phyloP scores from a whole-genome alignment of 2,888 invertebrate genomes.

The Polydrusus cervinus region DNA sequence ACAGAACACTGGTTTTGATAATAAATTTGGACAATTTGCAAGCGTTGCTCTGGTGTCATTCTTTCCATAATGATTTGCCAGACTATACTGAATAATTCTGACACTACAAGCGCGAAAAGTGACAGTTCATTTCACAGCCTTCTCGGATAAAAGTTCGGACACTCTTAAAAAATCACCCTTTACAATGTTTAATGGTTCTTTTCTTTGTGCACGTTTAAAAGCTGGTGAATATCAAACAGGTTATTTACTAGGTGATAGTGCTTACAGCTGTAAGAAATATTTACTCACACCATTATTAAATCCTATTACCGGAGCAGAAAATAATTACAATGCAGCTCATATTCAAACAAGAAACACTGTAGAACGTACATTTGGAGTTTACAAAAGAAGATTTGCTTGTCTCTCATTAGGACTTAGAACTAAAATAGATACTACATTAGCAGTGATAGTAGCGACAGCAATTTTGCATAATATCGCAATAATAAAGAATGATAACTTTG shows the following conservation, averaged over 20 bases:
- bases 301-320: conserved; percentile 17
- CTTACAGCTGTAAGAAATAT: conserved; percentile 21
- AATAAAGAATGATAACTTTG: not conserved
- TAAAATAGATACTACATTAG: not conserved
- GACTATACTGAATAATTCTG: too few relatives aligned
- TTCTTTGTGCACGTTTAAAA: conserved; percentile 5
- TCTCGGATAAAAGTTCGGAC: too few relatives aligned
- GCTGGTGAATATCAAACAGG: conserved; percentile 10
- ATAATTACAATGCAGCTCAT: conserved; percentile 12
- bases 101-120: too few relatives aligned
- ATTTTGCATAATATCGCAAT: not conserved
- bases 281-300: conserved; percentile 27
- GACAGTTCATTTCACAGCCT: too few relatives aligned
- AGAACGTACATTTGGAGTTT: conserved; percentile 5
- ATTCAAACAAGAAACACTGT: conserved; percentile 21
- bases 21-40: too few relatives aligned
- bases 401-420: conserved; percentile 1
- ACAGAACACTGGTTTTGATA: too few relatives aligned
- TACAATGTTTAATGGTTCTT: conserved; percentile 4
- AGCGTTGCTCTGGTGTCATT: too few relatives aligned
- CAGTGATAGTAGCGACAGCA: not conserved
- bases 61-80: too few relatives aligned
- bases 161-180: too few relatives aligned
- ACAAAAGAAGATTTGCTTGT: not conserved
- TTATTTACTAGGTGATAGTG: conserved; percentile 22